These are phyloP conservation scores for Tortricodes alternella DNA, from an alignment of 2,888 invertebrate species.

Conservation along the genomic window DNA sequence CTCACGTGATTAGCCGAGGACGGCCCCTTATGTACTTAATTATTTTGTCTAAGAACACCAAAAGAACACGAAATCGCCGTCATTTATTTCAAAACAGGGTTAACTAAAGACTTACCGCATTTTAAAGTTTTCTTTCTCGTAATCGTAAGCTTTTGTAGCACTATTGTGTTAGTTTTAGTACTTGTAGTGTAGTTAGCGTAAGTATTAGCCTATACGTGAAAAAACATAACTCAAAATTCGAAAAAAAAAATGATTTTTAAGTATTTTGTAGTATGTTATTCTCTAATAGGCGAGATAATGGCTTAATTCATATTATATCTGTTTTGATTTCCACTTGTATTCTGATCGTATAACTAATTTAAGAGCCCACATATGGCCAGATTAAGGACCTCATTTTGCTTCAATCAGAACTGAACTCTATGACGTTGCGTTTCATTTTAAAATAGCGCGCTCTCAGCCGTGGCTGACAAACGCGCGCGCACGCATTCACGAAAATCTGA, in stretches of 20 bases:
- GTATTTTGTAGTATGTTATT: conserved; percentile 31
- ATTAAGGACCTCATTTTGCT: no score
- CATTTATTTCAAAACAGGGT: conserved; percentile 31
- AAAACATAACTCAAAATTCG: conserved; percentile 32
- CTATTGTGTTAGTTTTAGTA: conserved; percentile 21
- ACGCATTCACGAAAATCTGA: no score
- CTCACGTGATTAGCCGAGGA: no score
- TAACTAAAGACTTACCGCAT: conserved; percentile 25
- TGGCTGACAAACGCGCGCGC: no score
- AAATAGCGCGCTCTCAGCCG: no score
- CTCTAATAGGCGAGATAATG: conserved; percentile 19
- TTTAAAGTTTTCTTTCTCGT: conserved; percentile 22
- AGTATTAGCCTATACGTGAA: conserved; percentile 28
- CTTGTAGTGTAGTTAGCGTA: conserved; percentile 13
- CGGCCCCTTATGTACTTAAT: no score
- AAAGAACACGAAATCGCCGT: conserved; percentile 23
- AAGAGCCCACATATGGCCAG: no score
- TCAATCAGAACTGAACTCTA: no score
- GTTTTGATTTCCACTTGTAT: background rate
- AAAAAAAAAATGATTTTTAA: conserved; percentile 29
- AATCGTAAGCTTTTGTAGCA: conserved; percentile 28
- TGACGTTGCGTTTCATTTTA: no score
- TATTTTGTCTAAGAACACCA: background rate
- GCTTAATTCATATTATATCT: conserved; percentile 25
- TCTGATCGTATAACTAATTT: background rate